Conservation (phyloP, 2,888 invertebrate species). For the Drosophila pegasa region DNA sequence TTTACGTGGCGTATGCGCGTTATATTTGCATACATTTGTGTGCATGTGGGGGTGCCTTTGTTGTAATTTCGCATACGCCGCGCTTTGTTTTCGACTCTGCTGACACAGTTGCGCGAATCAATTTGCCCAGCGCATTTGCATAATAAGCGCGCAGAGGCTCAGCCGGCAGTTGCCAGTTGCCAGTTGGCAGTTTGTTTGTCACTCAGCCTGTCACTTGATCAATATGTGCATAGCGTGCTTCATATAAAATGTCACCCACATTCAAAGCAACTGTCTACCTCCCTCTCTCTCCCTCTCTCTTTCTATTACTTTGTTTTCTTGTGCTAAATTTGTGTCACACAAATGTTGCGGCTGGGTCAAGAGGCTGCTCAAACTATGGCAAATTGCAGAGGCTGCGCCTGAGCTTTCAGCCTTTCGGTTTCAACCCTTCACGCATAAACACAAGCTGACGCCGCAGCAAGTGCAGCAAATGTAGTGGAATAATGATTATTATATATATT, state of each 20-base stretch:
- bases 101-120: slow-evolving; percentile 72
- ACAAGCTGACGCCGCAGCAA: slow-evolving; percentile 53
- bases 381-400: slow-evolving; percentile 47
- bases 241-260: slow-evolving; percentile 65
- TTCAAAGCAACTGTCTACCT: background rate
- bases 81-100: slow-evolving; percentile 72
- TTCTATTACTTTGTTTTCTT: slow-evolving; percentile 72
- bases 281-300: background rate
- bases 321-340: slow-evolving; percentile 67
- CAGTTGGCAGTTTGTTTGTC: slow-evolving; percentile 67
- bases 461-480: slow-evolving; percentile 68
- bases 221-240: slow-evolving; percentile 76
- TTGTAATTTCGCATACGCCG: slow-evolving; percentile 77
- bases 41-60: slow-evolving; percentile 37
- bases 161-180: slow-evolving; percentile 20
- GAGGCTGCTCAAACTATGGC: slow-evolving; percentile 40
- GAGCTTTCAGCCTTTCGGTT: slow-evolving; percentile 50
- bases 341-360: slow-evolving; percentile 69
- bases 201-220: slow-evolving; percentile 78
- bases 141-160: slow-evolving; percentile 66
- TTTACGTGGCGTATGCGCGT: slow-evolving; percentile 77
- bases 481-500: slow-evolving; percentile 62
- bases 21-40: slow-evolving; percentile 74
- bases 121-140: slow-evolving; percentile 75
- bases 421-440: slow-evolving; percentile 66